Conservation (phyloP, 2,797 vertebrate species). For the Microctenopoma steveboyesi region DNA sequence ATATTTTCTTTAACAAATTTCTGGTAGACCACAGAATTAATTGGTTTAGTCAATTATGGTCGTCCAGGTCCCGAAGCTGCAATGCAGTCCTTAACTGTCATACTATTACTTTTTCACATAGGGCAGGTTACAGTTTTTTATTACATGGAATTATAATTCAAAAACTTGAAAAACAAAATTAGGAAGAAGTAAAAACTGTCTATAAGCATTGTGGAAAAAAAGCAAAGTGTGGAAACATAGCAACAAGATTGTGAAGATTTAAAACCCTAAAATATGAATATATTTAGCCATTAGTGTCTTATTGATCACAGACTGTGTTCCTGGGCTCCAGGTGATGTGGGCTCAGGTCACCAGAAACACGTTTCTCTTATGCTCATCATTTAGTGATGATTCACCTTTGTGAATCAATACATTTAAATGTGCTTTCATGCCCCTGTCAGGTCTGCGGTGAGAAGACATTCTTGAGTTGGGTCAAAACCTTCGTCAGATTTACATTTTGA, state of each 20-base stretch:
- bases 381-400: slow-evolving; percentile 13
- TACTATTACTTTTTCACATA: no score
- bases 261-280: neutral
- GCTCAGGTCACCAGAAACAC: slow-evolving; percentile 41
- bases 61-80: no score
- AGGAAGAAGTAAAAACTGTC: no score
- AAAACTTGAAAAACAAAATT: no score
- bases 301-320: slow-evolving; percentile 29
- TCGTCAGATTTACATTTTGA: slow-evolving; percentile 21
- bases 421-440: neutral
- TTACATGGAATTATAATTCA: no score
- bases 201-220: no score
- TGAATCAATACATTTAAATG: slow-evolving; percentile 8
- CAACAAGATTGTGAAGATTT: neutral
- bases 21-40: no score
- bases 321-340: slow-evolving; percentile 34
- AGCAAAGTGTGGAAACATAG: neutral
- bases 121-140: no score
- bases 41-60: no score
- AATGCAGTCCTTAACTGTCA: no score
- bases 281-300: neutral
- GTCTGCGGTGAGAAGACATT: neutral
- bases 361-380: slow-evolving; percentile 16
- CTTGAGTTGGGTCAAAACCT: neutral
- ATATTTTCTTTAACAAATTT: no score